These are phyloP conservation scores for Agrypnus murinus DNA, from an alignment of 2,888 invertebrate genomes.

Conservation along the genomic window DNA sequence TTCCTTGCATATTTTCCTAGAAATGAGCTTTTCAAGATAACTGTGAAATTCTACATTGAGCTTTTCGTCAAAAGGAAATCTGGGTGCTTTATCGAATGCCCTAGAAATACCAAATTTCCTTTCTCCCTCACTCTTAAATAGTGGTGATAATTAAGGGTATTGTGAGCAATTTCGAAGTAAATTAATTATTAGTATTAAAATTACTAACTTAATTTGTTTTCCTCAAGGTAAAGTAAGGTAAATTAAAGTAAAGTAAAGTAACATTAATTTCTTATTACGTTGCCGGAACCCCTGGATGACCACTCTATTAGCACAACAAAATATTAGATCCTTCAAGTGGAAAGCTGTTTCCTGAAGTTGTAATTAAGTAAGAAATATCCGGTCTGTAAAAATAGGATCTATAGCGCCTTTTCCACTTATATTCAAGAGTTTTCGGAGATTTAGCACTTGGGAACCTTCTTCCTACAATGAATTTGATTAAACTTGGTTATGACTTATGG, in stretches of 20 bases:
- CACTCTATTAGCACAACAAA: conserved; percentile 16
- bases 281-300: not conserved
- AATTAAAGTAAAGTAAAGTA: too few species aligned
- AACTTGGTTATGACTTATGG: conserved; percentile 25
- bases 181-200: too few species aligned
- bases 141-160: too few species aligned
- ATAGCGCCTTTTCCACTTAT: conserved; percentile 21
- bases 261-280: conserved; percentile 1
- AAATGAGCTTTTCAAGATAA: conserved; percentile 10
- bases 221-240: too few species aligned
- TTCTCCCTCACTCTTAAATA: too few species aligned
- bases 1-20: conserved; percentile 12
- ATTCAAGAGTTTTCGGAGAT: conserved; percentile 25
- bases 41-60: not conserved
- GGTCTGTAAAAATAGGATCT: conserved; percentile 20
- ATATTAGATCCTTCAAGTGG: conserved; percentile 17
- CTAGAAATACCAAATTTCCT: conserved; percentile 5
- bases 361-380: conserved; percentile 29
- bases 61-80: not conserved
- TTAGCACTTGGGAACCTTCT: conserved; percentile 23
- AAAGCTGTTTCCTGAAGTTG: conserved; percentile 22
- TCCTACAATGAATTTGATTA: conserved; percentile 27
- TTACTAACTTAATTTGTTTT: too few species aligned
- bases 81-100: not conserved
- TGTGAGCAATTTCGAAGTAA: too few species aligned